Evolutionary conservation across 2,797 vertebrate species (phyloP).

Genomic region (Morus bassanus): DNA sequence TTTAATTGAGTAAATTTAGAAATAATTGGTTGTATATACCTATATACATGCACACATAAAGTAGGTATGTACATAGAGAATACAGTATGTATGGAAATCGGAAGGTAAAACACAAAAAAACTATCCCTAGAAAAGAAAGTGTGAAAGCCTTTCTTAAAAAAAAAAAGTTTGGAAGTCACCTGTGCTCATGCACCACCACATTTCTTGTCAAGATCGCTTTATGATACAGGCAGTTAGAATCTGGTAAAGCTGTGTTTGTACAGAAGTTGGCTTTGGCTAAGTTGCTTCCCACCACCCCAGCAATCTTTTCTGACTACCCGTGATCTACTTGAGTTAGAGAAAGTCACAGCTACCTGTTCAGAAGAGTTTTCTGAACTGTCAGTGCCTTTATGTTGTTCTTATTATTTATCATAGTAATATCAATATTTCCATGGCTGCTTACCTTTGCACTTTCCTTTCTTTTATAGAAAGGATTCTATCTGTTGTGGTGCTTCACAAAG

Average conservation of each 20-base stretch:
- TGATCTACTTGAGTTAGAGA: neutral
- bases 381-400: neutral
- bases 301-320: neutral
- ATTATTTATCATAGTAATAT: neutral
- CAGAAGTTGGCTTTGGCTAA: neutral
- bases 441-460: neutral
- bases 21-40: neutral
- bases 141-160: neutral
- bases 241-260: neutral
- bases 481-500: neutral
- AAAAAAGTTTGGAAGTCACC: neutral
- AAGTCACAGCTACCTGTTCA: neutral
- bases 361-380: neutral
- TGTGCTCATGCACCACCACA: neutral
- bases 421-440: neutral
- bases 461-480: neutral
- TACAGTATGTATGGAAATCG: neutral
- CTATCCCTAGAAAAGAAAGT: neutral
- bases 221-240: neutral
- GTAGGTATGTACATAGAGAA: neutral
- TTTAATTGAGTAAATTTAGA: neutral
- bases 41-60: neutral
- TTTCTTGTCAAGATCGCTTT: neutral
- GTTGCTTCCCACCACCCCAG: too few relatives aligned
- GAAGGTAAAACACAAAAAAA: neutral